phyloP scores from a whole-genome alignment of 2,888 invertebrate species.

The Lasius fuliginosus region DNA sequence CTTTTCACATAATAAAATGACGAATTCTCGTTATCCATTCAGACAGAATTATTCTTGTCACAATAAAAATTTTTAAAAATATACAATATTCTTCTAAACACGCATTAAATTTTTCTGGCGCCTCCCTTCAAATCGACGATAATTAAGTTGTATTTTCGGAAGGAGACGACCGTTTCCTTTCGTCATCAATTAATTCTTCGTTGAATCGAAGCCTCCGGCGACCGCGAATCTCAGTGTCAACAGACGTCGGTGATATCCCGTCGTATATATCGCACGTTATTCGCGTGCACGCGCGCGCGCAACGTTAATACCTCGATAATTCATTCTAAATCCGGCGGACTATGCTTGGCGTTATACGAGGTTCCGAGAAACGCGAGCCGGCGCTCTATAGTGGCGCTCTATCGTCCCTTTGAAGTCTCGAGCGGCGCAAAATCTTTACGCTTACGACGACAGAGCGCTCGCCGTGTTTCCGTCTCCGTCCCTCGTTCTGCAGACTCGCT shows the following conservation, averaged over 20 bases:
- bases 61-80: not conserved
- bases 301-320: slow-evolving; percentile 80
- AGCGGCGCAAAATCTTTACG: slow-evolving; percentile 24
- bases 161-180: not conserved
- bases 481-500: not conserved
- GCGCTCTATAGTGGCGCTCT: slow-evolving; percentile 44
- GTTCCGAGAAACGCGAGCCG: slow-evolving; percentile 75
- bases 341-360: slow-evolving; percentile 66
- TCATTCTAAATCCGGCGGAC: slow-evolving; percentile 80
- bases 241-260: slow-evolving; percentile 54
- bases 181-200: slow-evolving; percentile 23
- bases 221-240: slow-evolving; percentile 10
- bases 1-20: not conserved
- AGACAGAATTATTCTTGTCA: not conserved
- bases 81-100: not conserved
- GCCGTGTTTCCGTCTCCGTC: slow-evolving; percentile 3
- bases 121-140: not conserved
- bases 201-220: not conserved
- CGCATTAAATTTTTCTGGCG: not conserved
- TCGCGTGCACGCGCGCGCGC: slow-evolving; percentile 46
- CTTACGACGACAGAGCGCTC: slow-evolving; percentile 33
- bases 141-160: not conserved
- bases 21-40: not conserved
- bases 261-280: slow-evolving; percentile 63
- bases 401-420: slow-evolving; percentile 70